A percentile compares a stretch with the other conserved stretches of the same genome.
Evolutionary conservation across 2,888 invertebrate species (phyloP).

Genomic region (Drosophila nigricruria): DNA sequence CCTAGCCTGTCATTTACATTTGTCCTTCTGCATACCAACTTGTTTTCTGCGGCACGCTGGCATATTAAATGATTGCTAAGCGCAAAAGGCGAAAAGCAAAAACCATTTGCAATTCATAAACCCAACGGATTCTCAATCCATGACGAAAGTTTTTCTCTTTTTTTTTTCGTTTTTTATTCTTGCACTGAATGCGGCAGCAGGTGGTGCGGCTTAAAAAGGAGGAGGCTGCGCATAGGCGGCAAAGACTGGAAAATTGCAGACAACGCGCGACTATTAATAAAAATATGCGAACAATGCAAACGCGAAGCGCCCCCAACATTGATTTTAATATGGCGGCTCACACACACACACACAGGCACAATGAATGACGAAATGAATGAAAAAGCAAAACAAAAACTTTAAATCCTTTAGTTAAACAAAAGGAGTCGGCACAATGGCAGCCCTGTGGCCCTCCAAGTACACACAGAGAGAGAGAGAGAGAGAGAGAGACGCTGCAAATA

Average conservation of each 20-base stretch:
- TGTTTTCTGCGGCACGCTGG: conserved; percentile 57
- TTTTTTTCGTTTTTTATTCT: conserved; percentile 20
- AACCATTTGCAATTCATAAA: conserved; percentile 72
- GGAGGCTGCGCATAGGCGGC: background rate
- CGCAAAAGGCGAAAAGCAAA: conserved; percentile 63
- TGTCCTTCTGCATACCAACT: background rate
- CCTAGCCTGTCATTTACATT: background rate
- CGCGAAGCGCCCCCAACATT: conserved; percentile 56
- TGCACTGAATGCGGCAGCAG: conserved; percentile 56
- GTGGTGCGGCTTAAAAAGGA: conserved; percentile 25
- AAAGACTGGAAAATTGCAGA: conserved; percentile 66
- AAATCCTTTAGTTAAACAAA: conserved; percentile 75
- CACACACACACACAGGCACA: conserved; percentile 32
- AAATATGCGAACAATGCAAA: conserved; percentile 72
- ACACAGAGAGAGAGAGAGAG: background rate
- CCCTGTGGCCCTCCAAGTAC: conserved; percentile 32
- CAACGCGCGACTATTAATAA: conserved; percentile 72
- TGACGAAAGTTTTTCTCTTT: conserved; percentile 45
- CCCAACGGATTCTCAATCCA: conserved; percentile 59
- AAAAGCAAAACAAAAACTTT: conserved; percentile 72
- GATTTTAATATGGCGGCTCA: conserved; percentile 65
- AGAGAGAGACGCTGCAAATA: conserved; percentile 1
- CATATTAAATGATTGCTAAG: conserved; percentile 72
- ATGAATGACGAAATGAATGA: conserved; percentile 71
- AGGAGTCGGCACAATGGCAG: conserved; percentile 61